phyloP scores from a whole-genome alignment of 2,113 vertebrate genomes.

The Oreocharis arfaki region DNA sequence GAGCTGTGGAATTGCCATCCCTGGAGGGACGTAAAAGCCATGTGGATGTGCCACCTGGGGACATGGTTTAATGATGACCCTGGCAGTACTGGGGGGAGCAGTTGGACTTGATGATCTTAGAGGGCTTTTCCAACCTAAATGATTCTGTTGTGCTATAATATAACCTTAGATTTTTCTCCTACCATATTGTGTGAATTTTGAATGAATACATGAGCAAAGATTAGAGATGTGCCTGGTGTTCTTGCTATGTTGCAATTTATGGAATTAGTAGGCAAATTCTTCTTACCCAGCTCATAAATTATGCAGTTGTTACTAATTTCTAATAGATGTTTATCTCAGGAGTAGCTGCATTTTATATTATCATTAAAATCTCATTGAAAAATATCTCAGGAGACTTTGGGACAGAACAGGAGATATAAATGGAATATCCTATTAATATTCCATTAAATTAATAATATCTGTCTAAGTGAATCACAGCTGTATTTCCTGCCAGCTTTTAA shows the following conservation, averaged over 20 bases:
- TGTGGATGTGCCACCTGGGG: too few relatives aligned
- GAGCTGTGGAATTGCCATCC: not conserved
- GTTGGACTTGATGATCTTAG: not conserved
- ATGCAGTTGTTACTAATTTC: not conserved
- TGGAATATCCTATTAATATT: slow-evolving; percentile 27
- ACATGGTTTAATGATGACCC: not conserved
- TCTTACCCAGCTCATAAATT: not conserved
- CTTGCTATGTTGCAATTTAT: not conserved
- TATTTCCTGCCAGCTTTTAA: slow-evolving; percentile 6
- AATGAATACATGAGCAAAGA: not conserved
- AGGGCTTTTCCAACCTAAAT: not conserved
- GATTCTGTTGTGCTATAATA: not conserved
- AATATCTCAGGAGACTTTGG: not conserved
- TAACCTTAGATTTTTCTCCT: not conserved
- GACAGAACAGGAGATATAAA: slow-evolving; percentile 1
- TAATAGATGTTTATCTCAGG: not conserved
- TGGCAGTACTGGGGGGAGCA: not conserved
- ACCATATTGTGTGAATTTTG: not conserved
- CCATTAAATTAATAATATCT: slow-evolving; percentile 39
- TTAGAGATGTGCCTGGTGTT: not conserved
- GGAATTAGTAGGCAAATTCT: not conserved
- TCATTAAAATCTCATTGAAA: slow-evolving; percentile 26
- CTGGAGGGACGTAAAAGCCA: not conserved
- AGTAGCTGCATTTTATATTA: not conserved
- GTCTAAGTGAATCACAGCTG: not conserved